Evolutionary conservation across 2,113 vertebrate genomes (phyloP).

Genomic region (Ginglymostoma cirratum): DNA sequence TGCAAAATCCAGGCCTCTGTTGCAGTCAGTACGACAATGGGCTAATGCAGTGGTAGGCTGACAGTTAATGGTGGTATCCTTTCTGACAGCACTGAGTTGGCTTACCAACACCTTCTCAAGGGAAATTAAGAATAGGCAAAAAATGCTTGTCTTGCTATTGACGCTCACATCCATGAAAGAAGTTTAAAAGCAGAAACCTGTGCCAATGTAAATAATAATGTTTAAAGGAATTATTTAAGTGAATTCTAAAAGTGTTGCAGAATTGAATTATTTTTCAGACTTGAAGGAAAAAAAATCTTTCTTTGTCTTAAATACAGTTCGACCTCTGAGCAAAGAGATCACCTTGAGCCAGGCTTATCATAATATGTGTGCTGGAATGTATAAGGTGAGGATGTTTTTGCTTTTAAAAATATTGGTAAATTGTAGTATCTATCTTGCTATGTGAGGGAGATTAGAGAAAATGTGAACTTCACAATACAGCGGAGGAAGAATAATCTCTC

Average conservation of each 20-base stretch:
- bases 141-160: not conserved
- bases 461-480: not conserved
- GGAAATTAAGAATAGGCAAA: not conserved
- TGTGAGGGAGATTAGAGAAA: not conserved
- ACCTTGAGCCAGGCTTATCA: conserved; percentile 98
- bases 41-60: not conserved
- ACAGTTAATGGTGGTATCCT: not conserved
- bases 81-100: no score
- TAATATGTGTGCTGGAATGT: conserved; percentile 99
- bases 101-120: not conserved
- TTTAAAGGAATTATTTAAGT: not conserved
- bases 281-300: not conserved
- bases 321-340: conserved; percentile 90
- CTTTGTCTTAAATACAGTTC: conserved; percentile 60
- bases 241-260: not conserved
- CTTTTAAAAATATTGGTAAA: not conserved
- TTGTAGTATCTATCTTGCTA: not conserved
- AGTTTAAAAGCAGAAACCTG: not conserved
- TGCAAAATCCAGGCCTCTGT: not conserved
- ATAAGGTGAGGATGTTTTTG: conserved; percentile 67
- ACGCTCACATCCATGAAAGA: not conserved
- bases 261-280: conserved; percentile 9
- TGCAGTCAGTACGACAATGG: not conserved
- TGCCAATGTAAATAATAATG: not conserved
- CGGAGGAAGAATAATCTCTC: not conserved